Conservation (phyloP, 2,797 vertebrate genomes). For the Anguilla obscura region DNA sequence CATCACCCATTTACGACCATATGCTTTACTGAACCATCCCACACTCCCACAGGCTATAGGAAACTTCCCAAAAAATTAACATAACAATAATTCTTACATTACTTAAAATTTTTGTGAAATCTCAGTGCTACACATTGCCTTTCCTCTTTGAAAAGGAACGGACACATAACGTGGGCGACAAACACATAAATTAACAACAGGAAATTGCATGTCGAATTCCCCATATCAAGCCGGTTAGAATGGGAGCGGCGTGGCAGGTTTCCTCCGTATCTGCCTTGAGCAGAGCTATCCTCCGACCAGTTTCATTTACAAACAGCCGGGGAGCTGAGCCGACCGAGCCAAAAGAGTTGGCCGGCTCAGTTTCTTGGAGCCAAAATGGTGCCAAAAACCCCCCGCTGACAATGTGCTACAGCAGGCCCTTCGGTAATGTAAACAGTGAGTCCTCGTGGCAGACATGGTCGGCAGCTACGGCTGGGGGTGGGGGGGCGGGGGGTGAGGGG, state of each 20-base stretch:
- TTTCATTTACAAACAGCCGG: conserved; percentile 17
- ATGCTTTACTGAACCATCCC: background rate
- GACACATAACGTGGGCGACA: background rate
- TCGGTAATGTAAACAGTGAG: background rate
- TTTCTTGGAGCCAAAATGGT: background rate
- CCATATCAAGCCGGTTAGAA: background rate
- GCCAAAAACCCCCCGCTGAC: background rate
- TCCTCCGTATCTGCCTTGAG: background rate
- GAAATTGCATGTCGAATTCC: background rate
- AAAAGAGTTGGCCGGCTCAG: background rate
- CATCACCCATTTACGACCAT: background rate
- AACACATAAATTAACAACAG: background rate
- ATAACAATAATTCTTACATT: conserved; percentile 7
- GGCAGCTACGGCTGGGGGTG: background rate
- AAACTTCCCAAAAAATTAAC: background rate
- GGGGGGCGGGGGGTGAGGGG: background rate
- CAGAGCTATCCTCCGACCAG: background rate
- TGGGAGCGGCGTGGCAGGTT: background rate
- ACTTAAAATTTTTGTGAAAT: background rate
- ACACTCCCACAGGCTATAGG: background rate
- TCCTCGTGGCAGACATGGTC: background rate
- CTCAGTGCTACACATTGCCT: background rate
- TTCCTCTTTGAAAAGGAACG: background rate
- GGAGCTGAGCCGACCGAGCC: background rate
- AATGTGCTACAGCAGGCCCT: conserved; percentile 11